Percentiles rank a stretch among this genome's conserved stretches.
Evolutionary conservation across 2,113 vertebrate genomes (phyloP).

Genomic region (Psammodynastes pulverulentus): DNA sequence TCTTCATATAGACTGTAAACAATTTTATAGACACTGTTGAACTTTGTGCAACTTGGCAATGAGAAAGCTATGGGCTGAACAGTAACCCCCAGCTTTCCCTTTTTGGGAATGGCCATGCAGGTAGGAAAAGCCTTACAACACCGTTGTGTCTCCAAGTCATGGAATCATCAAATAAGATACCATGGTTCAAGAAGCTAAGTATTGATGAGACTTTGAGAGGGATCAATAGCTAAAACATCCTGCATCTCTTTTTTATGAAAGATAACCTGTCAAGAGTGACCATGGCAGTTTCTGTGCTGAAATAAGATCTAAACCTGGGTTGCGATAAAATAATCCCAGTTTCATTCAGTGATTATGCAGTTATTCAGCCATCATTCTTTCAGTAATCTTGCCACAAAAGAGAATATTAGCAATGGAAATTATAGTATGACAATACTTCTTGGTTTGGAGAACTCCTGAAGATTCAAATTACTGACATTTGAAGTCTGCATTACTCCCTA

Average conservation of each 20-base stretch:
- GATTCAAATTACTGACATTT: not conserved
- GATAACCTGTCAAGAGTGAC: not conserved
- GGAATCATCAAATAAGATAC: not conserved
- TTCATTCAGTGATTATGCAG: not conserved
- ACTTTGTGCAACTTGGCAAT: not conserved
- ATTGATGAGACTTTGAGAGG: not conserved
- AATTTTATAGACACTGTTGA: not conserved
- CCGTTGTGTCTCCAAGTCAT: not conserved
- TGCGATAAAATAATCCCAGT: not conserved
- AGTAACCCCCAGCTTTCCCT: not conserved
- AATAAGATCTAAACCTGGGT: not conserved
- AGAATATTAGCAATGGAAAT: not conserved
- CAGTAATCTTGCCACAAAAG: not conserved
- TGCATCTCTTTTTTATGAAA: not conserved
- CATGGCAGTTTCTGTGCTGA: not conserved
- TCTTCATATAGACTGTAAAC: not conserved
- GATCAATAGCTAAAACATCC: not conserved
- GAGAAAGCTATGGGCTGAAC: not conserved
- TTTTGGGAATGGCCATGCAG: not conserved
- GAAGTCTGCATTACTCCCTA: not conserved
- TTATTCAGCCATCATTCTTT: not conserved
- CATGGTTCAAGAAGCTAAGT: not conserved
- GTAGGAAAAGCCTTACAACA: not conserved
- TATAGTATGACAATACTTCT: not conserved
- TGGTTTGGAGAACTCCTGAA: not conserved